Percentiles rank a stretch among this genome's conserved stretches.
These are phyloP conservation scores for Petroica traversi DNA, from an alignment of 2,113 vertebrate species.

Conservation along the genomic window DNA sequence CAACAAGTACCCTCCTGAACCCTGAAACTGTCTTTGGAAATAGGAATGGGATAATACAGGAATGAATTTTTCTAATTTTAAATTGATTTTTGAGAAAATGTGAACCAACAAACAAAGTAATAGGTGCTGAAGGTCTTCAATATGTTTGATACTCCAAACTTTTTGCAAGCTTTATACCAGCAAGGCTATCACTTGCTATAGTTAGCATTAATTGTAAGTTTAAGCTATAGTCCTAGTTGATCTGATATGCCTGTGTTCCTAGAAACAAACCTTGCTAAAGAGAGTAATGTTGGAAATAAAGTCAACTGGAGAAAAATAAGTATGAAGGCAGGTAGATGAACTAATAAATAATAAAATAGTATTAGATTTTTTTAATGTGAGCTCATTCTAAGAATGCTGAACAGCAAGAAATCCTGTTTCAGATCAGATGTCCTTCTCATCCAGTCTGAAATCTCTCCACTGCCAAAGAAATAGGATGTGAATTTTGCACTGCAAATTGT, in stretches of 20 bases:
- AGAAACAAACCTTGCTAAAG: neutral
- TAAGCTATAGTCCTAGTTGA: neutral
- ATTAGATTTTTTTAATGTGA: neutral
- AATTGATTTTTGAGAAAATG: neutral
- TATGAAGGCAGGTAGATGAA: neutral
- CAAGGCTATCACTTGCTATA: neutral
- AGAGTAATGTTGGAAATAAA: neutral
- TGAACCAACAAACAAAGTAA: neutral
- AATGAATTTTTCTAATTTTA: neutral
- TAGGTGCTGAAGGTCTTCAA: neutral
- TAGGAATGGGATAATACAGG: neutral
- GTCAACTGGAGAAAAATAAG: neutral
- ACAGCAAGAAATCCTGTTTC: neutral
- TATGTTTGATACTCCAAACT: neutral
- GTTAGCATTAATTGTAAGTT: neutral
- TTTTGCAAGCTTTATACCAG: neutral
- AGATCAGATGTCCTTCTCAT: neutral
- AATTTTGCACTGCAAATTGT: neutral
- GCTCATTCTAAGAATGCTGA: neutral
- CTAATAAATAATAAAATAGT: neutral
- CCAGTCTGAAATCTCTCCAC: neutral
- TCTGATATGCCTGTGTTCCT: neutral
- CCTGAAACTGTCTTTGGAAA: neutral
- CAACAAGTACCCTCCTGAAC: neutral
- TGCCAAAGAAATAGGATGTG: neutral